Percentiles rank a stretch among this genome's conserved stretches.
These are phyloP conservation scores for Neotoxoptera formosana DNA, from an alignment of 1,140 invertebrate species.

Conservation along the genomic window DNA sequence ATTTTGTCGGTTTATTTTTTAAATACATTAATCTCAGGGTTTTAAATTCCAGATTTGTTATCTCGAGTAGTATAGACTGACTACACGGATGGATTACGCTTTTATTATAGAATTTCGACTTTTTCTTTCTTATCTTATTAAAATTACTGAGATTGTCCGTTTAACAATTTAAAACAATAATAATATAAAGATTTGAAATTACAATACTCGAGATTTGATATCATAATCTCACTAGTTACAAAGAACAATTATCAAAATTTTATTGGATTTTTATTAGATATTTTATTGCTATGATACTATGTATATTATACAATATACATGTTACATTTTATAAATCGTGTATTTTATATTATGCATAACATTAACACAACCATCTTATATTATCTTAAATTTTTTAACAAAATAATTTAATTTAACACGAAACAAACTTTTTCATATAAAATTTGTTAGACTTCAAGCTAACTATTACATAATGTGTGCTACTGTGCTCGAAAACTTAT, in stretches of 20 bases:
- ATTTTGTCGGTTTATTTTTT: constrained; percentile 39
- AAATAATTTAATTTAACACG: not conserved
- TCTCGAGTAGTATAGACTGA: not conserved
- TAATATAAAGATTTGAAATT: not conserved
- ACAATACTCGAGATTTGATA: not conserved
- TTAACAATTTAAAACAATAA: not conserved
- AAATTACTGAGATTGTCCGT: not conserved
- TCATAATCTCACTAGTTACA: no score
- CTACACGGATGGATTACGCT: not conserved
- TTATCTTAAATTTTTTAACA: not conserved
- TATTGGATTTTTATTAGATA: no score
- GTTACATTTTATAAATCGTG: no score
- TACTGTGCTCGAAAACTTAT: not conserved
- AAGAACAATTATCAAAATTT: no score
- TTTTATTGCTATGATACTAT: no score
- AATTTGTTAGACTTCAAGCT: not conserved
- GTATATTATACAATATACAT: no score
- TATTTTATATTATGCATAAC: not conserved
- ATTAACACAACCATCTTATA: not conserved
- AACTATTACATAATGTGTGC: not conserved
- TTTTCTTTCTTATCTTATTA: not conserved
- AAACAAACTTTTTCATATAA: not conserved
- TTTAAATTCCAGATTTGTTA: constrained; percentile 32
- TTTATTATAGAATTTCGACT: not conserved
- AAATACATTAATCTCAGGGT: not conserved